Base-by-base conservation (phyloP, 2,797 vertebrate genomes). In the Sardinella longiceps region DNA sequence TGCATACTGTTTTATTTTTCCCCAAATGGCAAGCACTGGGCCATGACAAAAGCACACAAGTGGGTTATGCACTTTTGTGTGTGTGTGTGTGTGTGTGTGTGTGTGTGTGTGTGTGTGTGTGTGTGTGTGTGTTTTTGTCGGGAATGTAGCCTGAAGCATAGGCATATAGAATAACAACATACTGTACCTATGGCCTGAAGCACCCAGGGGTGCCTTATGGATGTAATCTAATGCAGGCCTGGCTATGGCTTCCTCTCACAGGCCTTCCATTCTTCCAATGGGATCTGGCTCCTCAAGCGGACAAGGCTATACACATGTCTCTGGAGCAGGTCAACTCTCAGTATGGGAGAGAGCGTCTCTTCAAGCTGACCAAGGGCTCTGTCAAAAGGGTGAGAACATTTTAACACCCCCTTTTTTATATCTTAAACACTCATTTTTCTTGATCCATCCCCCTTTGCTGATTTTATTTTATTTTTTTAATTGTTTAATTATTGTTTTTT, bases 301-400 rank as follows among this genome's bases (percentile, higher is more conserved):
- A 88, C 5, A 85, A 85, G 28, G 92, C 88, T 2, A 88, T 94
- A 0, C 82, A 2, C 39, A 90, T 86, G 25, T 86, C 93, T 30
- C 51, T 95, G 85, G 18, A 89, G 0, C 58, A 90, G 80, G 87
- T 92, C 87, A 95, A 94, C 89, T 39, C 86, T 0, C 45, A 66
- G 50, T 89, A 89, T 0, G 85, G 88, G 0, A 83, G 43, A 14
- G 74, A 2, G 10, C 23, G 83, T 53, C 92, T 94, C 14, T 94
- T 91, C 89, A 20, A 92, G 50, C 88, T 81, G 15, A 92, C 90
- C 81, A 86, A 20, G 18, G 88, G 81, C 15, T 88, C 90, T 0
- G 80, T 94, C 48, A 56, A 56, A 39, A 90, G 23, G 87, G 94
- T 94, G 60, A 90, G 89, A 53, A 37, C 45, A 48, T 50, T 18